Evolutionary conservation across 2,113 vertebrate genomes (phyloP).

Genomic region (Rhinogobius similis): DNA sequence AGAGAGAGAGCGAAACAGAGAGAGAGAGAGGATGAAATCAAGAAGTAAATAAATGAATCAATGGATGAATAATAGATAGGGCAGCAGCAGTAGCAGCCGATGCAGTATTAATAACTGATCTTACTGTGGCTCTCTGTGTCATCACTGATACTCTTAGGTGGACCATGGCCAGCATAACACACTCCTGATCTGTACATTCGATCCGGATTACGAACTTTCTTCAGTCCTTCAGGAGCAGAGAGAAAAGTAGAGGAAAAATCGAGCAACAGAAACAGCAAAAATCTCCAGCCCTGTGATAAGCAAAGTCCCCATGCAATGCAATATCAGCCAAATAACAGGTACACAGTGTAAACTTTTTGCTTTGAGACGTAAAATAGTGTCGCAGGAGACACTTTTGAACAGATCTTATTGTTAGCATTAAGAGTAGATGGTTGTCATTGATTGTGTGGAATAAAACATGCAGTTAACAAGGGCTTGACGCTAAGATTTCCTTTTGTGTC

Average conservation of each 20-base stretch:
- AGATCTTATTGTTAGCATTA: constrained; percentile 7
- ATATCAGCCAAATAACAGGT: constrained; percentile 36
- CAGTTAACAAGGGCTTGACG: constrained; percentile 47
- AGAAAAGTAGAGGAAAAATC: constrained; percentile 77
- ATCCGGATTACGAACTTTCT: constrained; percentile 87
- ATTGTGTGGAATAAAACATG: constrained; percentile 1
- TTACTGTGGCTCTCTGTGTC: constrained; percentile 86
- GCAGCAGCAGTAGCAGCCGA: constrained; percentile 70
- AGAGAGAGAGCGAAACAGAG: constrained; percentile 33
- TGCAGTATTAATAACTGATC: constrained; percentile 85
- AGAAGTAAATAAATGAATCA: constrained; percentile 84
- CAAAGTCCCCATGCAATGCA: constrained; percentile 67
- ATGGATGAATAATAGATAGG: constrained; percentile 84
- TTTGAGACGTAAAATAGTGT: neutral
- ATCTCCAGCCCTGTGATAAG: constrained; percentile 57
- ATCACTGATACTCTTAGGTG: constrained; percentile 86
- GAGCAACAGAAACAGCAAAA: constrained; percentile 73
- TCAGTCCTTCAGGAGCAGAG: constrained; percentile 85
- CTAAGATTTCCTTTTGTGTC: constrained; percentile 57
- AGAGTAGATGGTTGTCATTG: too few species aligned
- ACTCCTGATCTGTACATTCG: constrained; percentile 86
- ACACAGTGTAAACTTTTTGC: constrained; percentile 28
- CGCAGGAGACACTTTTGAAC: constrained; percentile 7
- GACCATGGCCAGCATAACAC: constrained; percentile 84
- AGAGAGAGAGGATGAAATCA: constrained; percentile 78